Evolutionary conservation across 2,888 invertebrate genomes (phyloP).

Genomic region (Napeogenes sylphis): DNA sequence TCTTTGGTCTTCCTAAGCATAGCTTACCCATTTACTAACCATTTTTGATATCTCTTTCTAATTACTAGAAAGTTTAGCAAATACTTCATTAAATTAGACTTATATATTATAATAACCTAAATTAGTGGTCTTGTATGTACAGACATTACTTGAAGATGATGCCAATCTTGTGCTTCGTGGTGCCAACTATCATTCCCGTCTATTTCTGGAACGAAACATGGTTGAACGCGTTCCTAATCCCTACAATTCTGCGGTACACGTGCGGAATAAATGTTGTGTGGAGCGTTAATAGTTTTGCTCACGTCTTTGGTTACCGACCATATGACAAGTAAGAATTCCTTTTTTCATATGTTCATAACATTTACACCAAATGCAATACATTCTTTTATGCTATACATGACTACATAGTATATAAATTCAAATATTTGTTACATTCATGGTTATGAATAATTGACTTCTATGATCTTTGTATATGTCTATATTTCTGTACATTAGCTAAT

Average conservation of each 20-base stretch:
- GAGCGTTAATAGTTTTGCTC: conserved; percentile 95
- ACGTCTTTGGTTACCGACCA: conserved; percentile 92
- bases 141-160: conserved; percentile 86
- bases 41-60: no score
- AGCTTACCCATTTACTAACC: no score
- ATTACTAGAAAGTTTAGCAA: no score
- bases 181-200: conserved; percentile 89
- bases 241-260: conserved; percentile 86
- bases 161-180: conserved; percentile 86
- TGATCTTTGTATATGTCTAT: no score
- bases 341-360: background rate
- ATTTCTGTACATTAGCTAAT: background rate
- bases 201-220: conserved; percentile 87
- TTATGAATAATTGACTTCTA: no score
- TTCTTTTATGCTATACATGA: no score
- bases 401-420: no score
- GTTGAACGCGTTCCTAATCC: conserved; percentile 84
- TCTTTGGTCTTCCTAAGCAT: no score
- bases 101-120: background rate
- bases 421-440: no score
- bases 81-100: no score
- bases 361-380: no score
- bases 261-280: conserved; percentile 90
- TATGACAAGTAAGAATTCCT: conserved; percentile 84
- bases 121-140: conserved; percentile 15